Evolutionary conservation across 2,113 vertebrate species (phyloP), one percentile per base, ranked within the genome.

Genomic region (Ciconia stormi): DNA sequence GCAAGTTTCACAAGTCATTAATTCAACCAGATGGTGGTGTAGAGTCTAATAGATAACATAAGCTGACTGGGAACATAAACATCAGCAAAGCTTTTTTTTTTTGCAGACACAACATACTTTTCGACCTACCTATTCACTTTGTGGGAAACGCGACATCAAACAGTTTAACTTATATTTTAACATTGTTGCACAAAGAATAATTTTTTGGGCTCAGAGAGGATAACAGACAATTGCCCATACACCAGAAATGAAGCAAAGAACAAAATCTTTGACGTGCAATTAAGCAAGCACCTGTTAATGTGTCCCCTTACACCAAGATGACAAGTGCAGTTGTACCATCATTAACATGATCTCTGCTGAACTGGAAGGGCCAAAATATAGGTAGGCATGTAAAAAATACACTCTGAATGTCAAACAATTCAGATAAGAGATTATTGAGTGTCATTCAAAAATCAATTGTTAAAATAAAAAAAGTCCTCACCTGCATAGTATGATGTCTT

Each of bases 21-120:
- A 93, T 96, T 96, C 90, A 78, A 78, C 56, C 93, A 97, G 95
- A 90, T 87, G 89, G 76, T 73, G 44, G 49, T 46, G 20, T 40
- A 62, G 83, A 80, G 49, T 53, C 89, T 91, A 88, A 83, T 18
- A 93, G 94, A 82, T 52, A 93, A 79, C 77, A 74, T 74, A 70
- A 91, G 27, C 88, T 82, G 69, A 1, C 47, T 92, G 74, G 58
- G 73, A 95, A 94, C 69, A 82, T 29, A 95, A 94, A 88, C 72
- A 94, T 70, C 83, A 84, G 82, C 56, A 85, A 79, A 93, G 36
- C 13, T 38, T 55, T 59, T 77, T 38, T 17, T 44, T 34, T 50
- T 72, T 59, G 6, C 53, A 95, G 83, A 87, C 9, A 81, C 3
- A 42, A 69, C 11, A 10, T 40, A 36, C 13, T 63, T 92, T 76